Conservation (phyloP, 2,797 vertebrate species). For the Sebastes minor region DNA sequence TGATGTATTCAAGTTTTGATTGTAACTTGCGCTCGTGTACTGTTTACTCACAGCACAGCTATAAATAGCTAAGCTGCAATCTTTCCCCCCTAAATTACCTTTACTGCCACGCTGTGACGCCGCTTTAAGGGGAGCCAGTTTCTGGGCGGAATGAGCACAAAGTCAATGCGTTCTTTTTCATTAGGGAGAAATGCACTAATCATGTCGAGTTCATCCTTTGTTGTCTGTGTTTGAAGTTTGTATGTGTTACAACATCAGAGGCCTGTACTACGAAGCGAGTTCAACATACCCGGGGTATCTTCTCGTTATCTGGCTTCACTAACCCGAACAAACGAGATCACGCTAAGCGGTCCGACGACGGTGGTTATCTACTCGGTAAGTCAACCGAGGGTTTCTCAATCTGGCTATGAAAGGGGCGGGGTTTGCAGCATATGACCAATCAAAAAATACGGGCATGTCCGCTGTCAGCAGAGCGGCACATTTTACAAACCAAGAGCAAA, state of each 20-base stretch:
- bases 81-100: constrained; percentile 39
- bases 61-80: constrained; percentile 49
- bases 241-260: not conserved
- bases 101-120: constrained; percentile 7
- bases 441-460: fast-evolving
- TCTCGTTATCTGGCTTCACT: no score
- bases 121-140: constrained; percentile 3
- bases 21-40: constrained; percentile 38
- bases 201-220: constrained; percentile 11
- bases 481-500: no score
- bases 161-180: not conserved
- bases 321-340: no score
- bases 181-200: constrained; percentile 12
- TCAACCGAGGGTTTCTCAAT: no score
- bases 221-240: constrained; percentile 28
- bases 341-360: no score
- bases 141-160: constrained; percentile 20
- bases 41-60: constrained; percentile 48
- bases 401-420: no score
- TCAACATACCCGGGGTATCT: no score
- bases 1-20: constrained; percentile 61
- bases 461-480: no score
- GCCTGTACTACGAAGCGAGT: no score
- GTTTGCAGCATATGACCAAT: no score
- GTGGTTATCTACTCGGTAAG: no score